Base-by-base conservation (phyloP, 2,888 invertebrate genomes). In the Drosophila yooni region DNA sequence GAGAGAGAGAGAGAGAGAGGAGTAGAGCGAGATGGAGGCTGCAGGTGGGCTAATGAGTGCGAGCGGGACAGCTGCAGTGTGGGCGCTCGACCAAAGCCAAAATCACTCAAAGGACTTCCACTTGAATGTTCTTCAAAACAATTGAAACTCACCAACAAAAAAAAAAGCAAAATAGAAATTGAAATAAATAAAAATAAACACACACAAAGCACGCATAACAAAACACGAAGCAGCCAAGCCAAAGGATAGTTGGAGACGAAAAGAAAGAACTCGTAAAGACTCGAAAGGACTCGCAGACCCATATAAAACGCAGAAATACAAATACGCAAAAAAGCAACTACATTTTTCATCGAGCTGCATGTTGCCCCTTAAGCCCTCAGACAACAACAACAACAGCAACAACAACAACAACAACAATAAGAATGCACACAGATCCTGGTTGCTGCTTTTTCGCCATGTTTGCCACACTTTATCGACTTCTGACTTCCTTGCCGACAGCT, bases 401-500 rank as follows among this genome's bases (percentile, higher is more conserved):
- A 1, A 25, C 1, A 27, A 27, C 46, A 46, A 56, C 58, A 78
- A 79, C 64, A 76, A 13, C 11, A 29, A 56, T 7, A 15, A n/a
- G 51, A 56, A 40, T 7, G n/a, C 15, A 58, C 21, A n/a, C n/a
- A 43, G 21, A 29, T 33, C 60, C 31, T 56, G 80, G 61, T 8
- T 67, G 56, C 29, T n/a, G n/a, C 29, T 40, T n/a, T n/a, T 1
- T 7, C 29, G n/a, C 13, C 38, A 4, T n/a, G 40, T 21, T 29
- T 38, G 40, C 63, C 73, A 82, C 85, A 83, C 83, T 82, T 82
- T 82, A 89, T 84, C 89, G 89, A 89, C 89, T 85, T 85, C 75
- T 85, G 85, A 85, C 89, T 84, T 76, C 89, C 81, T 76, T 73
- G 70, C 77, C 69, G 53, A 15, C 53, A 67, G 84, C 84, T 76